These are phyloP conservation scores for Tokudaia tokunoshimensis DNA, from an alignment of 2,797 vertebrate genomes.

Conservation along the genomic window DNA sequence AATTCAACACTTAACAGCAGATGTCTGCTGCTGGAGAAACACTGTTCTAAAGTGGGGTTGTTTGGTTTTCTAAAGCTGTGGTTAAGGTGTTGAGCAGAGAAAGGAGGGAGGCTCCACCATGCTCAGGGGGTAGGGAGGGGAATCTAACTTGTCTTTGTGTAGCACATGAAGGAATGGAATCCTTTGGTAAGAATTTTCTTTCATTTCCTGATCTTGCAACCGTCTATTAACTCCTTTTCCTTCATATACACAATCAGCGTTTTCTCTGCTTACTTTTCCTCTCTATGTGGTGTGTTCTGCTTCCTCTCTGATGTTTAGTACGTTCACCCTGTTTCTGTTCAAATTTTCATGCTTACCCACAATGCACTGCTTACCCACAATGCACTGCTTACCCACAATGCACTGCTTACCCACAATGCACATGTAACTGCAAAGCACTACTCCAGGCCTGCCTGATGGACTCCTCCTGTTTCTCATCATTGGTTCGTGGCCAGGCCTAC, in stretches of 20 bases:
- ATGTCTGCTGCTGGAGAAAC: background rate
- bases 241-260: background rate
- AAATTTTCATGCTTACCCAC: background rate
- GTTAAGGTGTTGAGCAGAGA: background rate
- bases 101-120: background rate
- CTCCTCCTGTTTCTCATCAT: background rate
- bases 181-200: slow-evolving; percentile 39
- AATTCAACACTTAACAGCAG: background rate
- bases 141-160: slow-evolving; percentile 8
- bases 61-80: slow-evolving; percentile 26
- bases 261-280: background rate
- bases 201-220: slow-evolving; percentile 57
- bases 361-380: background rate
- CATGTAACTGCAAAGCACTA: background rate
- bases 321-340: background rate
- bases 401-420: background rate
- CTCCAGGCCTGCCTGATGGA: background rate
- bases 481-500: background rate
- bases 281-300: background rate
- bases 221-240: slow-evolving; percentile 44
- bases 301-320: slow-evolving; percentile 50
- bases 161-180: background rate
- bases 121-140: background rate
- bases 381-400: background rate
- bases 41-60: background rate